Evolutionary conservation across 2,888 invertebrate genomes (phyloP), one percentile per base, ranked within the genome.

Genomic region (Tipula helvola): DNA sequence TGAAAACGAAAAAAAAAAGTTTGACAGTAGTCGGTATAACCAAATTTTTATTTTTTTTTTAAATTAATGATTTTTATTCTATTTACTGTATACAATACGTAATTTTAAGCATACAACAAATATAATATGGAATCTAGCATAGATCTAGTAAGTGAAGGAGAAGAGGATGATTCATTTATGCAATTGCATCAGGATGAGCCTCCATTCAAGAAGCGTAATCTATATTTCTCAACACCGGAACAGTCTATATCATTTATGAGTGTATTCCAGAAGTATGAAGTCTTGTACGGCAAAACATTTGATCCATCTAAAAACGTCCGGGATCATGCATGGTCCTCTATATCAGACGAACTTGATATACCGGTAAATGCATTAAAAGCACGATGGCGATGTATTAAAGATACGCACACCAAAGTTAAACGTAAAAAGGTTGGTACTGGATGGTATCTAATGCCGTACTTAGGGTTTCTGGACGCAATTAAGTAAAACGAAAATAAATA

Each of bases 391-490:
- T 84, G 84, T 84, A 39, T 84, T 84, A 84, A 84, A 8, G 84
- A 84, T 39, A 84, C 84, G n/a, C 84, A 84, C 16, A 84, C 84
- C 1, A 84, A 84, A 84, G 84, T 84, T 36, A 84, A 84, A 84
- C 36, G 41, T 36, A 84, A 84, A 39, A 84, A 84, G 12, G 84
- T 84, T 36, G 84, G 84, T 8, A 84, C 84, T 41, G 84, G 84
- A n/a, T 84, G 84, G 84, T 84, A 84, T n/a, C 36, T 84, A n/a
- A 84, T 84, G 84, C 36, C 36, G 84, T 41, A 84, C 16, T 18
- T 84, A 8, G 41, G 41, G n/a, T 84, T 84, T 39, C 39, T 84
- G 36, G 84, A 84, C 12, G 84, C n/a, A 39, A 41, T 39, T 36
- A 84, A 84, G 84, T 84, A 84, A 84, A 28, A 8, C 28, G 10